phyloP scores from a whole-genome alignment of 2,888 invertebrate genomes.

The Mycalesis mineus region DNA sequence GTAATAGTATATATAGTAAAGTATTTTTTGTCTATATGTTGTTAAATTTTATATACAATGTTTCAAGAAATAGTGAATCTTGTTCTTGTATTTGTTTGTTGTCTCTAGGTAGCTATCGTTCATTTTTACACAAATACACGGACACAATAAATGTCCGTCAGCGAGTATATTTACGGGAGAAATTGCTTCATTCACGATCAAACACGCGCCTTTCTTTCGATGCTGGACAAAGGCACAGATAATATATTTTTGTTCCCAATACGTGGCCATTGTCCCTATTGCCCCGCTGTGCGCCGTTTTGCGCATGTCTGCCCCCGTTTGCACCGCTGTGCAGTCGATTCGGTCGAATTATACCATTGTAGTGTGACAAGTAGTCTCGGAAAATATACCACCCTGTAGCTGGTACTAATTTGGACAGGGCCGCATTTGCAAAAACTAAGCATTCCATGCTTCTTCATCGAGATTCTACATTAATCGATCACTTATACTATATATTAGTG shows the following conservation, averaged over 20 bases:
- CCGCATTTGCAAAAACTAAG: constrained; percentile 36
- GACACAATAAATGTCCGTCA: background rate
- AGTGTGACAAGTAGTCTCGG: constrained; percentile 62
- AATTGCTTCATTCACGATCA: constrained; percentile 9
- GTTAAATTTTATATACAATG: too few species aligned
- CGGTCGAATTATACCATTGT: constrained; percentile 59
- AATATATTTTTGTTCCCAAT: constrained; percentile 12
- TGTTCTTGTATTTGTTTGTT: too few species aligned
- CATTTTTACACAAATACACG: background rate
- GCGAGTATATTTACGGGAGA: background rate
- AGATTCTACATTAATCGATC: too few species aligned
- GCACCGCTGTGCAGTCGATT: constrained; percentile 37
- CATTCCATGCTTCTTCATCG: too few species aligned
- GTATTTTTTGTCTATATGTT: too few species aligned
- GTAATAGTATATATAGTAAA: too few species aligned
- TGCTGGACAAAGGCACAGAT: constrained; percentile 2
- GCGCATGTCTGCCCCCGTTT: constrained; percentile 56
- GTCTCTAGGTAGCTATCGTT: background rate
- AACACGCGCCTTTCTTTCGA: constrained; percentile 14
- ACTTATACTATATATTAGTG: too few species aligned
- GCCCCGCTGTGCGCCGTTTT: constrained; percentile 42
- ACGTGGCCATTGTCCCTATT: constrained; percentile 19
- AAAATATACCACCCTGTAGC: constrained; percentile 72
- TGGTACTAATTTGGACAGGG: constrained; percentile 65
- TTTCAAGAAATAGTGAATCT: too few species aligned